Evolutionary conservation across 2,888 invertebrate genomes (phyloP), one percentile per base, ranked within the genome.

Genomic region (Odontothrips loti): DNA sequence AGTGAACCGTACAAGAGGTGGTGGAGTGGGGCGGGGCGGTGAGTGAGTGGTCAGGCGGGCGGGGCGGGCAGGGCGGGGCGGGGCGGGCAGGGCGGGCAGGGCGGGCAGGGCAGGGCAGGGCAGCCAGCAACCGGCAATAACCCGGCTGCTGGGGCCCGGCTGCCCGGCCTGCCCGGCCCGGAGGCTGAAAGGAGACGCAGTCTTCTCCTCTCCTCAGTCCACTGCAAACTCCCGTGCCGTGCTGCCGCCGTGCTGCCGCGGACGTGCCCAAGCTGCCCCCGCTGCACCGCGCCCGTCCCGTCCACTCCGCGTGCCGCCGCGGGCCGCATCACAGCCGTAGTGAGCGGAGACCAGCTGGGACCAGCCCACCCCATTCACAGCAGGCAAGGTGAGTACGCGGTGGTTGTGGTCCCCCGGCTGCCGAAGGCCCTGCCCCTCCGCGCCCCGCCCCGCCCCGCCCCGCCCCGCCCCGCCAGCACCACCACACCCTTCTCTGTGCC

Each of bases 1-100:
- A 75, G 68, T 75, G 68, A 75, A 75, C 68, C 68, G 68, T 75
- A 75, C 68, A 12, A 12, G 68, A 23, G 27, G 68, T 27, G 68
- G 27, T 1, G 27, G 68, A 11, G 68, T 11, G 68, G 68, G 68
- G 68, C 23, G 68, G 68, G 68, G 68, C 27, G 27, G 68, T n/a
- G 23, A 23, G 58, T 58, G 58, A 58, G 58, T 58, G 58, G 58
- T 58, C 68, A 23, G 68, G 51, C 51, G n/a, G 68, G n/a, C 68
- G 68, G 63, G 1, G 23, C 23, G 68, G 20, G 68, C n/a, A 68
- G 23, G 68, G 12, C 51, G 51, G 68, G 68, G 68, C 6, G 11
- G 63, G 63, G n/a, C 9, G 63, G 63, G 63, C 12, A 63, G 63
- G 63, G 23, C 15, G 68, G 68, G 68, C 0, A 23, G 23, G 68